Evolutionary conservation across 1,140 invertebrate genomes (phyloP).

Genomic region (Cephus cinctus): DNA sequence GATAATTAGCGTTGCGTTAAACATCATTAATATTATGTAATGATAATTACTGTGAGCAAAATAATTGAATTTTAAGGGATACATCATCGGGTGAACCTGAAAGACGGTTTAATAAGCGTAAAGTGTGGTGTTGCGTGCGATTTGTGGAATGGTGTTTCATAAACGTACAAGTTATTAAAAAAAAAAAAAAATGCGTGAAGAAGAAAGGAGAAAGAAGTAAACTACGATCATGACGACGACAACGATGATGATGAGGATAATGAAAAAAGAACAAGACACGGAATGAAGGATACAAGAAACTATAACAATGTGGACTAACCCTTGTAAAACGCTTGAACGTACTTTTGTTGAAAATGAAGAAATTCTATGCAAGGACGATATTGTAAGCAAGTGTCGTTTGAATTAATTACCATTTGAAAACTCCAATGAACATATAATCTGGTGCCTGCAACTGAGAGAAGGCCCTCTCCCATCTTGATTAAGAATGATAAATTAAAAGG

Average conservation of each 20-base stretch:
- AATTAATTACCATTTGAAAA: constrained; percentile 45
- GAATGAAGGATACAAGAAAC: no score
- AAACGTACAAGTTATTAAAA: constrained; percentile 46
- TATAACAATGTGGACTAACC: constrained; percentile 41
- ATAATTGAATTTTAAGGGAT: constrained; percentile 32
- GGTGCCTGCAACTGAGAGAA: constrained; percentile 45
- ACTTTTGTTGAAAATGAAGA: constrained; percentile 54
- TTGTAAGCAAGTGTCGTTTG: constrained; percentile 47
- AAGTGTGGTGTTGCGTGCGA: constrained; percentile 43
- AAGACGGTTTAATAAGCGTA: constrained; percentile 30
- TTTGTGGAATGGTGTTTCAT: constrained; percentile 48
- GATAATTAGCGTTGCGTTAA: constrained; percentile 44
- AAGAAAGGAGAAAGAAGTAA: constrained; percentile 8
- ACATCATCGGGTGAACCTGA: constrained; percentile 25
- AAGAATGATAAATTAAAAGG: no score
- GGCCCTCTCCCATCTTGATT: constrained; percentile 30
- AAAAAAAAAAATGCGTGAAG: constrained; percentile 19
- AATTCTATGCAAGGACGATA: constrained; percentile 51
- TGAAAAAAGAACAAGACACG: no score
- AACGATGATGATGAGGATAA: constrained; percentile 10
- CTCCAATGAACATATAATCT: constrained; percentile 44
- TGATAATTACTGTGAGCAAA: constrained; percentile 33
- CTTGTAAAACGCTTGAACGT: constrained; percentile 49
- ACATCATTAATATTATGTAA: constrained; percentile 44
- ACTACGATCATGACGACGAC: constrained; percentile 1